Percentiles rank a stretch among this genome's conserved stretches.
Conservation (phyloP, 2,888 invertebrate genomes). For the Trachelus iudaicus region DNA sequence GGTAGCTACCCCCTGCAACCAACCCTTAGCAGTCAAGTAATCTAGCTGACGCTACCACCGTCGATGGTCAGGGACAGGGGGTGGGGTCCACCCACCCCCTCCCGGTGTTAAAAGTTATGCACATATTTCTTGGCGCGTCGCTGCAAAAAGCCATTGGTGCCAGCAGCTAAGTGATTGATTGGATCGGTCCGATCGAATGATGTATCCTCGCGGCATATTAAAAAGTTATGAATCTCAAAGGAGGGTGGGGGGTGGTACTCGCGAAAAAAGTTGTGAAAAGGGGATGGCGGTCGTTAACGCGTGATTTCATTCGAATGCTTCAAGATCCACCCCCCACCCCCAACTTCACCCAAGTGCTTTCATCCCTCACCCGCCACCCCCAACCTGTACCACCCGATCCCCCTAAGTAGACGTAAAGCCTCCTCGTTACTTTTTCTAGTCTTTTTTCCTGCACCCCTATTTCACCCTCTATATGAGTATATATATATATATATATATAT, state of each 20-base stretch:
- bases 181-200: neutral
- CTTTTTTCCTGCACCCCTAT: no score
- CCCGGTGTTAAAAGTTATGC: neutral
- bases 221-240: neutral
- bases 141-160: slow-evolving; percentile 2
- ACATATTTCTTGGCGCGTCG: neutral
- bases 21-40: neutral
- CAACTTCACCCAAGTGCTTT: neutral
- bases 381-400: neutral
- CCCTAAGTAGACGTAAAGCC: neutral
- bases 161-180: neutral
- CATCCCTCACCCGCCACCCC: neutral
- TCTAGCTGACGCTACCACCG: neutral
- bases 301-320: neutral
- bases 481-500: no score
- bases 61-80: neutral
- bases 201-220: neutral
- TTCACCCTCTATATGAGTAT: neutral
- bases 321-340: no score
- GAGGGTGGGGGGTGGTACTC: neutral
- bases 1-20: neutral
- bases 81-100: no score
- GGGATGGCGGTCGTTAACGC: neutral
- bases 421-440: neutral
- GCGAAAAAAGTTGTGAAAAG: neutral